Percentiles rank a stretch among this genome's conserved stretches.
Evolutionary conservation across 2,113 vertebrate species (phyloP).

Genomic region (Ariopsis seemanni): DNA sequence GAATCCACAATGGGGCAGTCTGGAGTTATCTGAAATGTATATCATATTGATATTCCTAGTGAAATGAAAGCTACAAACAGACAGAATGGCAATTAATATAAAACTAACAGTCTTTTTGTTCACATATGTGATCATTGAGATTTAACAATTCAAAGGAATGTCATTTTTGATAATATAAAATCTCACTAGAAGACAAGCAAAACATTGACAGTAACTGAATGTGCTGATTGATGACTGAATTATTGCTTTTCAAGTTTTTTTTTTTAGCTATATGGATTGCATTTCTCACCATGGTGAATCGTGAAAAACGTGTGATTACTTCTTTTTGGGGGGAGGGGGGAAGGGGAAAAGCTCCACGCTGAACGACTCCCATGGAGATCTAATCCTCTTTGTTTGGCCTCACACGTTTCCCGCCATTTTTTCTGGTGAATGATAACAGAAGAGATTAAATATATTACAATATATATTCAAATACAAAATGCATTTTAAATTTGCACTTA

Average conservation of each 20-base stretch:
- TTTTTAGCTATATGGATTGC: conserved; percentile 68
- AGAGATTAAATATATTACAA: conserved; percentile 74
- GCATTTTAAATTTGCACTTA: conserved; percentile 29
- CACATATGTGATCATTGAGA: conserved; percentile 58
- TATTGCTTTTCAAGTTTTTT: conserved; percentile 78
- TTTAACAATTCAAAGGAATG: conserved; percentile 65
- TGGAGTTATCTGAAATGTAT: conserved; percentile 67
- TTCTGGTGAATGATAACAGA: conserved; percentile 81
- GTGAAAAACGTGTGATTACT: conserved; percentile 71
- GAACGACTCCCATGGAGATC: conserved; percentile 76
- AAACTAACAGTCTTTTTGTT: conserved; percentile 74
- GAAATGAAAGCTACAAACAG: conserved; percentile 69
- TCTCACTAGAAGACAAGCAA: conserved; percentile 74
- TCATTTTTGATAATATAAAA: conserved; percentile 75
- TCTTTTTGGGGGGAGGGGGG: conserved; percentile 57
- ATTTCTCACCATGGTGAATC: conserved; percentile 70
- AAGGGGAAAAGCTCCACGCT: conserved; percentile 74
- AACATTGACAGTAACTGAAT: conserved; percentile 64
- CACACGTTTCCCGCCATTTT: conserved; percentile 81
- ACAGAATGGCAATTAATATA: conserved; percentile 72
- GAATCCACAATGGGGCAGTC: conserved; percentile 62
- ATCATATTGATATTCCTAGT: conserved; percentile 70
- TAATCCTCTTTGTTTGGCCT: conserved; percentile 79
- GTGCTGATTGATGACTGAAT: conserved; percentile 62
- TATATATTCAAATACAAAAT: conserved; percentile 51